Base-by-base conservation (phyloP, 1,140 invertebrate species). In the Danaus melanippus region DNA sequence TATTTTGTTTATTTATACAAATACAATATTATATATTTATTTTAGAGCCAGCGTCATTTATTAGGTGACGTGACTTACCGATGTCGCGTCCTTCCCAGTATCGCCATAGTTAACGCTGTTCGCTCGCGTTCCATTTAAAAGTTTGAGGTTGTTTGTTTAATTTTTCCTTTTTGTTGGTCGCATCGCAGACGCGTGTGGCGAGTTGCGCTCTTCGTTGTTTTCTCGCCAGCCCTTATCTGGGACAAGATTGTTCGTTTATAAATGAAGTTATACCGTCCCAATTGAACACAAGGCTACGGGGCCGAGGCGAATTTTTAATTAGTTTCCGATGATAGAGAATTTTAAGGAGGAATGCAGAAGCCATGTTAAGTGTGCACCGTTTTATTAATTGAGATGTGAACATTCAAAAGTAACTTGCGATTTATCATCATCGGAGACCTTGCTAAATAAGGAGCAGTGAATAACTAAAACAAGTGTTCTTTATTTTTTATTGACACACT, bases 251-350 rank as follows among this genome's bases (percentile, higher is more conserved):
- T 76, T 80, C 81, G 76, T 84, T 84, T 84, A 83, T 84, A 84
- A 84, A 86, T 86, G 79, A 86, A 86, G 84, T 86, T 86, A 86
- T 86, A 86, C 84, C 77, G 78, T 71, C 76, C 66, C 79, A 80
- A 80, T 86, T 84, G 76, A 80, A 82, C 77, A 81, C 69, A 74
- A 67, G 69, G 64, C 71, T 60, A 75, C 66, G 74, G 67, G 78
- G 81, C 78, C 81, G 84, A 79, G 72, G 79, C 81, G 81, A 84
- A 86, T 86, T 86, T 86, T 84, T 86, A 86, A 86, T 84, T 86
- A 86, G 81, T 86, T 84, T 80, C 80, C 81, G 79, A 84, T 84
- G 79, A 84, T 86, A 79, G 74, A 72, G 79, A 76, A 84, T 77
- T 84, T 81, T 77, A 76, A 79, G 75, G 69, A 74, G 83, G 81